These are phyloP conservation scores for Taeniopygia guttata DNA, from an alignment of 2,797 vertebrate genomes.

Conservation along the genomic window DNA sequence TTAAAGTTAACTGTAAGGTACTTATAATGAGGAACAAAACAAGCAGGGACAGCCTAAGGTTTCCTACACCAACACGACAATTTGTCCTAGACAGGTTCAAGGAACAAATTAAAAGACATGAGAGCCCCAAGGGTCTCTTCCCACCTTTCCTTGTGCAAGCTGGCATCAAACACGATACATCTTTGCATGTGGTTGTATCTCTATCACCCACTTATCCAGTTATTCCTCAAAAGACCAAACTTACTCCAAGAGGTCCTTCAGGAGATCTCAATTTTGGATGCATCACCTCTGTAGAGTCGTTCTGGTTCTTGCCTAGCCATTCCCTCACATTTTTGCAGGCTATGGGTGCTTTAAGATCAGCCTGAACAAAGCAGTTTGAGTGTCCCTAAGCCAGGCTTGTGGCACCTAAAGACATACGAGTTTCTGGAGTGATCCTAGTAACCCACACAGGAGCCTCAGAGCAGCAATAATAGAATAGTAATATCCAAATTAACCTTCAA, in stretches of 20 bases:
- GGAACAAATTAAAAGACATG: not conserved
- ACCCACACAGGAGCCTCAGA: not conserved
- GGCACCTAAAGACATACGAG: not conserved
- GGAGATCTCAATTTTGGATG: not conserved
- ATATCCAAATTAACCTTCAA: not conserved
- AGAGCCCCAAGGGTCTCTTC: not conserved
- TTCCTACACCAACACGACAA: not conserved
- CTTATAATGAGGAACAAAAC: slow-evolving; percentile 19
- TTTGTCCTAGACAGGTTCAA: not conserved
- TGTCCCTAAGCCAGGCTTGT: not conserved
- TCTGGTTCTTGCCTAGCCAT: not conserved
- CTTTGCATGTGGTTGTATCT: not conserved
- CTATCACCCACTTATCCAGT: not conserved
- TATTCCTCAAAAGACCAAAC: not conserved
- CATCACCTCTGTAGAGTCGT: not conserved
- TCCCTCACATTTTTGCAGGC: not conserved
- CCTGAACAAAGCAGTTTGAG: not conserved
- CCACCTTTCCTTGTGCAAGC: not conserved
- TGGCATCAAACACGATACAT: not conserved
- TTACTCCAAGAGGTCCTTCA: not conserved
- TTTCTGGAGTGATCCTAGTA: not conserved
- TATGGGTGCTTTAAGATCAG: not conserved
- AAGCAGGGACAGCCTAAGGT: slow-evolving; percentile 25
- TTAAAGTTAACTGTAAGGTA: not conserved
- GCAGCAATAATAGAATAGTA: not conserved